Conservation (phyloP, 2,113 vertebrate genomes). For the Ctenodactylus gundi region DNA sequence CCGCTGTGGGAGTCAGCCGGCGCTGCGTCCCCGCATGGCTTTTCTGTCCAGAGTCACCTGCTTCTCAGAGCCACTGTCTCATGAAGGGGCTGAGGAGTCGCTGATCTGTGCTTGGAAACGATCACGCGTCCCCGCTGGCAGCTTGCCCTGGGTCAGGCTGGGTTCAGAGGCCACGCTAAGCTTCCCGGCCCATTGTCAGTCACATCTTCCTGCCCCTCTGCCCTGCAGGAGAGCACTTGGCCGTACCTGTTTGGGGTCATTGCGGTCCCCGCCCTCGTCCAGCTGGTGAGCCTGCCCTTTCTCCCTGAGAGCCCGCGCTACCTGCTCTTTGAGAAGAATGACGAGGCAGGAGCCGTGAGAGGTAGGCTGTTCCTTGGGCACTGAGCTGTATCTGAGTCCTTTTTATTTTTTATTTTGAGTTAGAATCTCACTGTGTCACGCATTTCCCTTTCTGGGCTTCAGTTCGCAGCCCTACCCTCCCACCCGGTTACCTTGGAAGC, state of each 20-base stretch:
- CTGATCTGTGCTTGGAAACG: neutral
- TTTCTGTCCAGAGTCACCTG: neutral
- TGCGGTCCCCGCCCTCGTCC: constrained; percentile 87
- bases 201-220: neutral
- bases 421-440: no score
- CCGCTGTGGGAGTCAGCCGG: neutral
- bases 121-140: rapidly evolving
- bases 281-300: constrained; percentile 91
- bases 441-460: no score
- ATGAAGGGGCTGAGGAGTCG: neutral
- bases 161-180: no score
- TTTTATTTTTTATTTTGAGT: no score
- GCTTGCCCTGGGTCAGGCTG: no score
- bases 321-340: constrained; percentile 92
- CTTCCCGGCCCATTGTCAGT: no score
- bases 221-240: constrained; percentile 90
- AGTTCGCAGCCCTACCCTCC: no score
- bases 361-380: constrained; percentile 81
- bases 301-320: constrained; percentile 95
- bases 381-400: rapidly evolving
- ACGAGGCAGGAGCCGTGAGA: constrained; percentile 88
- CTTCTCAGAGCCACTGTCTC: neutral
- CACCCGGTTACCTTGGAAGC: no score
- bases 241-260: constrained; percentile 91
- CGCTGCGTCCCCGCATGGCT: neutral